Percentiles rank a stretch among this genome's conserved stretches.
phyloP scores from a whole-genome alignment of 2,113 vertebrate genomes.

The Picathartes gymnocephalus region DNA sequence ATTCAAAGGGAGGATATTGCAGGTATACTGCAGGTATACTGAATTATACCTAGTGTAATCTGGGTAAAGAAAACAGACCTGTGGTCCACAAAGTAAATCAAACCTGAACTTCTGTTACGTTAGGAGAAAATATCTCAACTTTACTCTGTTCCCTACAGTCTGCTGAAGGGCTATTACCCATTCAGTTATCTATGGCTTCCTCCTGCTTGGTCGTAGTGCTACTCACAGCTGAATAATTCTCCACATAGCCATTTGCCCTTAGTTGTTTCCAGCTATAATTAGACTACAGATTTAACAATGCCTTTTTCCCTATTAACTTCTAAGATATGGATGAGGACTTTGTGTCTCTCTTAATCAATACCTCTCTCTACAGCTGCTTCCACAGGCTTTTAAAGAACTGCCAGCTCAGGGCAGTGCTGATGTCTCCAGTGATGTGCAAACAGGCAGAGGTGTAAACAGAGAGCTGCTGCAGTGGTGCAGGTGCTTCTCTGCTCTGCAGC shows the following conservation, averaged over 20 bases:
- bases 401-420: background rate
- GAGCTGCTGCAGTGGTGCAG: background rate
- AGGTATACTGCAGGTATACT: background rate
- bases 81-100: background rate
- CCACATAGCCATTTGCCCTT: background rate
- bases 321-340: background rate
- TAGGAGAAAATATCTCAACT: background rate
- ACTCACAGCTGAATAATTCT: background rate
- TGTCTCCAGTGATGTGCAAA: background rate
- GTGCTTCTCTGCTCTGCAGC: background rate
- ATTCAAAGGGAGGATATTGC: background rate
- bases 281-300: background rate
- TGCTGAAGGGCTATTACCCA: background rate
- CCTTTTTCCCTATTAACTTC: background rate
- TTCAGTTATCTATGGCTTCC: background rate
- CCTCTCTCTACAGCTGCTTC: background rate
- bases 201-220: background rate
- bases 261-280: conserved; percentile 32
- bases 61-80: background rate
- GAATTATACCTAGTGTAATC: background rate
- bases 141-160: background rate
- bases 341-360: conserved; percentile 5
- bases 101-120: background rate
- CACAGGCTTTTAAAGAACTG: background rate
- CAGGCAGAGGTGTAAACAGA: background rate